Evolutionary conservation across 1,140 invertebrate genomes (phyloP), one percentile per base, ranked within the genome.

Genomic region (Orius insidiosus): DNA sequence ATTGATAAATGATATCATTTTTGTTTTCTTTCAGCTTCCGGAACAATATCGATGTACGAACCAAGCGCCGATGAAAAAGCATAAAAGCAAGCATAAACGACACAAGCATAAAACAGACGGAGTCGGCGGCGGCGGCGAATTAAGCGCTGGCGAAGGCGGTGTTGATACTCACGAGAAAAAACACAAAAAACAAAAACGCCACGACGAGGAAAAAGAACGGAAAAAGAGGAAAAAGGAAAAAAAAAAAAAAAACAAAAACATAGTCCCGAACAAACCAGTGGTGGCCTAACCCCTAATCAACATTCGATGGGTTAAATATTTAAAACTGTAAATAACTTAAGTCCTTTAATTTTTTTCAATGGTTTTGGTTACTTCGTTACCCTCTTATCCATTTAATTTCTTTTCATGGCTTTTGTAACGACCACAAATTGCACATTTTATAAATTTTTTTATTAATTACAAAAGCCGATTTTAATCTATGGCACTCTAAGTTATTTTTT

Each of bases 161-260:
- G 70, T 76, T 30, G 85, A 88, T 59, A 80, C 80, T 19, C 85
- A 90, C 56, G 86, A 94, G 59, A 93, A 92, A 70, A 94, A 93
- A 60, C 86, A 92, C 60, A 95, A 94, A 68, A 94, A 93, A 58
- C 85, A 92, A 57, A 93, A 92, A 59, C 68, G 85, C 14, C 85
- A 90, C 54, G 87, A 94, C 54, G 88, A 94, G 48, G 88, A 93
- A 53, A 92, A 94, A 55, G 86, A 94, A 58, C 70, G 86, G 30
- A 90, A 88, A 63, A 93, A 92, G 56, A 72, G 87, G 55, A 93
- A 93, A 74, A 94, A 94, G 66, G 87, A 94, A 57, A 89, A 94
- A 62, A 92, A 93, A 57, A 86, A 48, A 90, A 92, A 74, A 90
- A 88, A 63, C 85, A 90, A 57, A 87, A 87, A 57, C 86, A 92